Evolutionary conservation across 2,113 vertebrate species (phyloP), one percentile per base, ranked within the genome.

Genomic region (Climacteris rufus): DNA sequence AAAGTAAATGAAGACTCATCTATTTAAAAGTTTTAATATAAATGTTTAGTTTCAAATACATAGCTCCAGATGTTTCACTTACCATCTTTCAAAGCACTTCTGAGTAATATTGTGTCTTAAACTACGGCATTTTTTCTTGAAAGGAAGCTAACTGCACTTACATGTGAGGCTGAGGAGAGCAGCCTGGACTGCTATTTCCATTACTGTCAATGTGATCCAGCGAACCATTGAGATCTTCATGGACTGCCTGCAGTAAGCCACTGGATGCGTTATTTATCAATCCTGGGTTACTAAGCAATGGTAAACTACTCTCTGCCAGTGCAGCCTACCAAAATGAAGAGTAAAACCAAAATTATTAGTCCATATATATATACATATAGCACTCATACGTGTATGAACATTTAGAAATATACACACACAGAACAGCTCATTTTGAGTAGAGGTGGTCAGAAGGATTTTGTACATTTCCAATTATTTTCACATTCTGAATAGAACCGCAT

Each of bases 161-260:
- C 99, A 99, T 99, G 98, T 99, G 99, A 96, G 98, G 98, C 91
- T 99, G 99, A 77, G 99, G 99, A 50, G 99, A 99, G 97, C 99
- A 99, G 89, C 99, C 98, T 2, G 99, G 99, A 98, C 99, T 99
- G 98, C 98, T 98, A 94, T 99, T 99, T 96, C 99, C 99, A 94
- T 99, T 99, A 97, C 99, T 99, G 98, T 99, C 99, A 93, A 99
- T 98, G 98, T 99, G 99, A 96, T 99, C 99, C 96, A 99, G 96
- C 7, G 99, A 98, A 94, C 99, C 99, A 90, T 99, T 99, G 96
- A 99, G 98, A 94, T 99, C 99, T 96, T 99, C 99, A 18, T 99
- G 99, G 95, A 98, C 97, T 7, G 98, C 98, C 96, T 99, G 99
- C 97, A 99, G 97, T 95, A 99, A 98, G 94, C 95, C 98, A 68